phyloP scores from a whole-genome alignment of 2,888 invertebrate genomes.

The Schizotus pectinicornis region DNA sequence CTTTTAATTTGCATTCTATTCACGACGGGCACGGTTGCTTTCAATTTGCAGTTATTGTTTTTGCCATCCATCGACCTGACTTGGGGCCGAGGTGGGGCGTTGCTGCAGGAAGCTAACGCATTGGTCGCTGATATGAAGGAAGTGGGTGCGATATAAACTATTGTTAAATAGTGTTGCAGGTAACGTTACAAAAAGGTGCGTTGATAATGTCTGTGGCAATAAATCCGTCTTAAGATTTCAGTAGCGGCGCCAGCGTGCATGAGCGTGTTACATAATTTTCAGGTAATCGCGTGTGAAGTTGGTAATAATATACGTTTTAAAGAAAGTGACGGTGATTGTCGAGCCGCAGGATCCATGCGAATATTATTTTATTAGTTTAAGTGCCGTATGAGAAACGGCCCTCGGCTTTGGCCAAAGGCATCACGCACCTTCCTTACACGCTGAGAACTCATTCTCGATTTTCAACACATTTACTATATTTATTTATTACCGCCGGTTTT shows the following conservation, averaged over 20 bases:
- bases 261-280: conserved; percentile 30
- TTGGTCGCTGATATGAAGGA: too few relatives aligned
- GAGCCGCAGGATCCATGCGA: conserved; percentile 35
- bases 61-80: too few relatives aligned
- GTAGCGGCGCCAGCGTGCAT: conserved; percentile 23
- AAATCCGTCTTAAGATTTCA: conserved; percentile 22
- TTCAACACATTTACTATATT: conserved; percentile 40
- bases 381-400: conserved; percentile 36
- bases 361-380: conserved; percentile 40
- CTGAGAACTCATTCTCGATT: conserved; percentile 42
- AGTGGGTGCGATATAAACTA: too few relatives aligned
- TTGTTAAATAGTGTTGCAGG: conserved; percentile 1
- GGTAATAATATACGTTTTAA: conserved; percentile 16
- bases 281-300: conserved; percentile 28
- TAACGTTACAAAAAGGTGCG: conserved; percentile 8
- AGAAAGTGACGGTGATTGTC: conserved; percentile 29
- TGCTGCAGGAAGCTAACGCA: too few relatives aligned
- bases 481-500: conserved; percentile 41
- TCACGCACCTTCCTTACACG: conserved; percentile 33
- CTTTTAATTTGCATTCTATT: too few relatives aligned
- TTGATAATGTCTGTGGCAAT: conserved; percentile 9
- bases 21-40: too few relatives aligned
- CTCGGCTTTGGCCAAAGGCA: conserved; percentile 36
- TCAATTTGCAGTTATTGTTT: too few relatives aligned
- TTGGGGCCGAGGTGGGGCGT: too few relatives aligned